phyloP scores from a whole-genome alignment of 2,113 vertebrate genomes.

The Riparia riparia region DNA sequence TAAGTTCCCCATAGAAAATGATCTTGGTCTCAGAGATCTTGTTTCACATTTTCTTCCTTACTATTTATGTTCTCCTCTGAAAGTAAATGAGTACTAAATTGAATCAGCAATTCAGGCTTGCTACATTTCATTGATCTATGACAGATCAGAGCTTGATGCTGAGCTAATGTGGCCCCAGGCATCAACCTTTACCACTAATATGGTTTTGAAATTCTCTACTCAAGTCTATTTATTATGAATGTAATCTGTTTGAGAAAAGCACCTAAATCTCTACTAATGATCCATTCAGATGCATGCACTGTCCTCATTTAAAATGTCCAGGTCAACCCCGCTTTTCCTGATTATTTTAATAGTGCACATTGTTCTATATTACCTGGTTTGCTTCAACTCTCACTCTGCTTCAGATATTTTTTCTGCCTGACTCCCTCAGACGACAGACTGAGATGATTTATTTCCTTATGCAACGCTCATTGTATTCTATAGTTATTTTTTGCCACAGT shows the following conservation, averaged over 20 bases:
- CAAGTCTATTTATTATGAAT: slow-evolving; percentile 59
- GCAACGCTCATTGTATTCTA: not conserved
- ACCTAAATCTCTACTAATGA: slow-evolving; percentile 39
- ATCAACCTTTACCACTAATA: slow-evolving; percentile 61
- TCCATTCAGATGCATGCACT: slow-evolving; percentile 26
- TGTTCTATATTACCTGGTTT: slow-evolving; percentile 15
- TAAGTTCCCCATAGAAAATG: not conserved
- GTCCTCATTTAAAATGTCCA: slow-evolving; percentile 43
- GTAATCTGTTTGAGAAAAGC: slow-evolving; percentile 38
- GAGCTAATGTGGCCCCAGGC: slow-evolving; percentile 53
- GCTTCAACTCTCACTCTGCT: not conserved
- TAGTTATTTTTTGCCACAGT: slow-evolving; percentile 6
- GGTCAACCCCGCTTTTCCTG: not conserved
- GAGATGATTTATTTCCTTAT: slow-evolving; percentile 24
- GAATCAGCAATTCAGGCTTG: slow-evolving; percentile 51
- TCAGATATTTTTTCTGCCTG: slow-evolving; percentile 15
- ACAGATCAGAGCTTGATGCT: slow-evolving; percentile 50
- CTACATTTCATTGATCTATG: slow-evolving; percentile 66
- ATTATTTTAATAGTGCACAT: slow-evolving; percentile 41
- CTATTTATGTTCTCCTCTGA: slow-evolving; percentile 53
- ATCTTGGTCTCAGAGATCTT: not conserved
- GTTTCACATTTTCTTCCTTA: slow-evolving; percentile 33
- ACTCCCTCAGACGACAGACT: not conserved
- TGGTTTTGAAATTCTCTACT: slow-evolving; percentile 56
- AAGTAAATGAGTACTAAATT: slow-evolving; percentile 68